Evolutionary conservation across 2,113 vertebrate genomes (phyloP), one percentile per base, ranked within the genome.

Genomic region (Copsychus sechellarum): DNA sequence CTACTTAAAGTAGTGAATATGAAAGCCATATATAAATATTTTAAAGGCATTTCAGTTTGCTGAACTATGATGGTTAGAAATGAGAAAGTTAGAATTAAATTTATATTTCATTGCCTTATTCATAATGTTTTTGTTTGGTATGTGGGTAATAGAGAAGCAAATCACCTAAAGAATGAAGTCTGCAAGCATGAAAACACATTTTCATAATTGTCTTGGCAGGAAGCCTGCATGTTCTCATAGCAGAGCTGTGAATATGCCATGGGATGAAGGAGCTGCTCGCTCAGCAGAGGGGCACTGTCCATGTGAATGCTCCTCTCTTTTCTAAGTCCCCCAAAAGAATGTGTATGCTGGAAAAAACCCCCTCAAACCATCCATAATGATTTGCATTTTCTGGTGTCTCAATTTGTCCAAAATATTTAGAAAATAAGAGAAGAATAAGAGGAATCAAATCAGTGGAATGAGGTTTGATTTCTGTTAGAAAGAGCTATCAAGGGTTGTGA

Each of bases 121-220:
- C 86, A 81, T 95, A 90, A 74, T 74, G 65, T 25, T 97, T 93
- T 93, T 96, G 80, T 95, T 94, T 95, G 82, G 70, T 88, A 48
- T 92, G 60, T 36, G 76, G 64, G 43, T 92, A 86, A 90, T 53
- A 95, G 80, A 79, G 86, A 95, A 90, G 88, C 61, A 88, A 95
- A 92, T 93, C 90, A 92, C 86, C 86, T 96, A 76, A 96, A 92
- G 92, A 96, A 93, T 96, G 45, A 92, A 94, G 40, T 92, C 69
- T 81, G 72, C 72, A 86, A 92, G 92, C 88, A 91, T 94, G 72
- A 53, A 92, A 96, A 81, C 69, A 45, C 64, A 88, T 93, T 95
- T 92, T 88, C 82, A 84, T 96, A 93, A 97, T 94, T 94, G 69
- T 45, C 34, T 90, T 97, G 94, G 94, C 94, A 96, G 80, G 77